A percentile compares a stretch with the other conserved stretches of the same genome.
These are phyloP conservation scores for Nematopogon swammerdamellus DNA, from an alignment of 2,888 invertebrate species.

Conservation along the genomic window DNA sequence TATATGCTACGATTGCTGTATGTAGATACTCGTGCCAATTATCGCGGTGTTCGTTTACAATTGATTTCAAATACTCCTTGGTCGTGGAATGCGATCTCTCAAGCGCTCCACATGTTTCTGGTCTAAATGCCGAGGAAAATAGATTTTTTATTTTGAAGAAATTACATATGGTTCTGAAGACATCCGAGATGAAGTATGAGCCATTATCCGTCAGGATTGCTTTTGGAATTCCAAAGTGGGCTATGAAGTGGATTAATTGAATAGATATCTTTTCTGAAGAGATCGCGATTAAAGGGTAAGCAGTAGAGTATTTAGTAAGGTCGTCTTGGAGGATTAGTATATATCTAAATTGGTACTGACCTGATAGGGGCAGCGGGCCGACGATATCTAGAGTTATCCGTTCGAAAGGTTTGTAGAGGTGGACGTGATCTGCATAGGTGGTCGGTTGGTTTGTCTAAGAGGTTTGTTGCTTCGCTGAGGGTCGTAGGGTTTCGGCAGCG, in stretches of 20 bases:
- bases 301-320: slow-evolving; percentile 3
- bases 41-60: slow-evolving; percentile 13
- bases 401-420: not conserved
- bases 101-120: slow-evolving; percentile 17
- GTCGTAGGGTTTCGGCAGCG: no score
- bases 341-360: slow-evolving; percentile 2
- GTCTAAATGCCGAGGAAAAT: slow-evolving; percentile 17
- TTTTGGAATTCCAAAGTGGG: slow-evolving; percentile 22
- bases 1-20: not conserved
- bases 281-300: not conserved
- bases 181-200: no score
- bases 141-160: slow-evolving; percentile 18
- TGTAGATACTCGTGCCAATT: slow-evolving; percentile 16
- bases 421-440: not conserved
- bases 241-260: not conserved
- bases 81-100: no score
- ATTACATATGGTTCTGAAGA: no score
- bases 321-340: slow-evolving; percentile 5
- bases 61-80: slow-evolving; percentile 17
- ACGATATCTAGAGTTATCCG: no score
- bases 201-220: no score
- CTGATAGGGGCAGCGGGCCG: not conserved
- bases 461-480: no score
- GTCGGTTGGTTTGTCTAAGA: no score
- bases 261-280: not conserved